Base-by-base conservation (phyloP, 2,888 invertebrate genomes). In the Eristalinus sepulchralis region DNA sequence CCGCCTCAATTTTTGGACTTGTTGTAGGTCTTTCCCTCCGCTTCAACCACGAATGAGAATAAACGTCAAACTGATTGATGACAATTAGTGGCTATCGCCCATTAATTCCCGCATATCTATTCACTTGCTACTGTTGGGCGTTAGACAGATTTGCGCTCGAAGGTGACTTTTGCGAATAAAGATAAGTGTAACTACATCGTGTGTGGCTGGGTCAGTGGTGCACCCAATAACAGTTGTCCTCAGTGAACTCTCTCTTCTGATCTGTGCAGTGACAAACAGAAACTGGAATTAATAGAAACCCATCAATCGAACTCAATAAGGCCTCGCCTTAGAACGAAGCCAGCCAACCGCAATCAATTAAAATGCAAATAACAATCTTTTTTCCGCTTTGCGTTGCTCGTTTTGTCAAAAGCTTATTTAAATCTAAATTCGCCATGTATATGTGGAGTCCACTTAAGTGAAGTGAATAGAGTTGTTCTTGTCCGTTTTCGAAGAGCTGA, bases 241-340 rank as follows among this genome's bases (percentile, higher is more conserved):
- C 9, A 1, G 10, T 34, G 34, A 34, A 34, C 34, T 34, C 1
- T 9, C 8, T 34, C 6, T 31, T 31, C 31, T 31, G 10, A 9
- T 31, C 31, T 9, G 34, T 34, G 34, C 34, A 9, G 34, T 31
- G 36, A 36, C 36, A 36, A 36, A 36, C 13, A 13, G 39, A 5
- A 17, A 84, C 62, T 76, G 55, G 60, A 80, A 80, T 84, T 76
- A 84, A 84, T 76, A 62, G 76, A 60, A 53, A 67, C 67, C 24
- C 80, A 76, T 80, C 80, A 80, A 76, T 84, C 62, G 71, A 34
- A 80, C 33, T 75, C 71, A 84, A 80, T 84, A 84, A 84, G 34
- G 71, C 80, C 84, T 67, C 84, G 67, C 71, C 80, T 72, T 76
- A 62, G 62, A 60, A 36, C 55, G 59, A 47, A 71, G 60, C 75